Evolutionary conservation across 2,797 vertebrate genomes (phyloP), one percentile per base, ranked within the genome.

Genomic region (Melanotaenia trifasciata): DNA sequence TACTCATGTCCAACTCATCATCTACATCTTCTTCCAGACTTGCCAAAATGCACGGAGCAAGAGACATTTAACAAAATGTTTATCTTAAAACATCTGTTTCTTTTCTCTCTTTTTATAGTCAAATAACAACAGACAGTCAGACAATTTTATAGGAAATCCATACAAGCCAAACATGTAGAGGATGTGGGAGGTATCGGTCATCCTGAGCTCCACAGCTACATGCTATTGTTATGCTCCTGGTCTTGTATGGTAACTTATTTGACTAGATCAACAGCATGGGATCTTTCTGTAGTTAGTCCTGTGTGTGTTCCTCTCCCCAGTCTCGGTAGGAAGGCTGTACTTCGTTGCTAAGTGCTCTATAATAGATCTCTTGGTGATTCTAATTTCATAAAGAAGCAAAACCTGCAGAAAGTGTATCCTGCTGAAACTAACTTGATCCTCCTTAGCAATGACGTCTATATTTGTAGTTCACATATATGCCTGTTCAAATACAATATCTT

Each of bases 381-480:
- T 89, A 81, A 83, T 91, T 89, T 92, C 83, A 88, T 80, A 82
- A 88, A 87, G 72, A 93, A 92, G 91, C 89, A 90, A 93, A 94
- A 91, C 90, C 93, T 94, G 90, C 94, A 94, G 91, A 94, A 89
- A 77, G 90, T 93, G 90, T 94, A 94, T 94, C 93, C 94, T 95
- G 93, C 94, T 95, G 94, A 96, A 93, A 93, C 90, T 93, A 94
- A 94, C 94, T 94, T 93, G 92, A 94, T 93, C 94, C 93, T 93
- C 90, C 85, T 93, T 95, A 95, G 94, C 93, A 89, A 93, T 83
- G 89, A 92, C 87, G 84, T 95, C 93, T 95, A 92, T 94, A 93
- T 94, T 94, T 94, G 94, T 96, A 95, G 94, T 93, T 95, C 94
- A 95, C 94, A 94, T 95, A 95, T 95, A 95, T 95, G 94, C 94